phyloP scores from a whole-genome alignment of 2,797 vertebrate genomes.

The Erethizon dorsatum region DNA sequence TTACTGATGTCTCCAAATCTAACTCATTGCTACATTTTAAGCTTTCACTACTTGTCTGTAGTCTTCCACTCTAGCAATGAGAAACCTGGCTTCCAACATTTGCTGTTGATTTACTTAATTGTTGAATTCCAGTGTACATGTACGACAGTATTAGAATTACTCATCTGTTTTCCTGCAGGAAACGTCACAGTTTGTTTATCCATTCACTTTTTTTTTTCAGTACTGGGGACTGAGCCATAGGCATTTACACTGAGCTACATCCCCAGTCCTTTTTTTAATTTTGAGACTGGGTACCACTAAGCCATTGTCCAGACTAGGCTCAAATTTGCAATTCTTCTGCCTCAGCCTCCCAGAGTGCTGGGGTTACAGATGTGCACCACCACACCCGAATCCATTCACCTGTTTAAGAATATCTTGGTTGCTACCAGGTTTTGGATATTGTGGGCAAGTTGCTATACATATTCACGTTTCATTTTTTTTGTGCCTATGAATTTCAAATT shows the following conservation, averaged over 20 bases:
- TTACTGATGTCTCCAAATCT: neutral
- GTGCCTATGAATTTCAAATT: neutral
- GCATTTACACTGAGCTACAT: neutral
- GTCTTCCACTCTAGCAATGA: neutral
- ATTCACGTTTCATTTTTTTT: neutral
- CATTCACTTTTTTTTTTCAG: neutral
- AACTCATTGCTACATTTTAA: conserved; percentile 39
- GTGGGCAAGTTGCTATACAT: neutral
- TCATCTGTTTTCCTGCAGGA: neutral
- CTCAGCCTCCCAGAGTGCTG: neutral
- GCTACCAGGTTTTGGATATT: neutral
- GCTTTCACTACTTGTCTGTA: neutral
- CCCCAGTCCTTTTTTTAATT: neutral
- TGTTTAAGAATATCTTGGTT: neutral
- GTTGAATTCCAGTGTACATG: neutral
- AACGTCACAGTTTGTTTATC: neutral
- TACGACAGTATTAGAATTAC: neutral
- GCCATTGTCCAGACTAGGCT: neutral
- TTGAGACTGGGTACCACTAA: neutral
- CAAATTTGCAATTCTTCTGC: neutral
- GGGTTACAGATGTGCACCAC: neutral
- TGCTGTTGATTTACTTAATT: neutral
- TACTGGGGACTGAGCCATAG: neutral
- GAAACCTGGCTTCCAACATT: neutral
- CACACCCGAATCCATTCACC: neutral